Conservation (phyloP, 2,113 vertebrate genomes). For the Prionailurus bengalensis region DNA sequence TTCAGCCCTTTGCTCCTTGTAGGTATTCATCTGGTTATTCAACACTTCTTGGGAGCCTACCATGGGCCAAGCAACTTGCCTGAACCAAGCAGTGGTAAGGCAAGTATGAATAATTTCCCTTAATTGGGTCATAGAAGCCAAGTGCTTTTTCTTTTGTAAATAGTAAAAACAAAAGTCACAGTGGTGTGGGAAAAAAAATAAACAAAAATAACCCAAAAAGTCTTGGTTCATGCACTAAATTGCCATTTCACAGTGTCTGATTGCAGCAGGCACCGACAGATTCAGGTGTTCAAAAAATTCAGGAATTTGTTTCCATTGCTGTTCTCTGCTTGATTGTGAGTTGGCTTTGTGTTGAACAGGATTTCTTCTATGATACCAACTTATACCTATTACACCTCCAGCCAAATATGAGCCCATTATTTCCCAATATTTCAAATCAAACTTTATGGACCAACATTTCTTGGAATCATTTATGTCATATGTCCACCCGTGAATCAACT, state of each 20-base stretch:
- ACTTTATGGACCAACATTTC: background rate
- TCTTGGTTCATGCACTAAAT: background rate
- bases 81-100: background rate
- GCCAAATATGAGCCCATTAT: background rate
- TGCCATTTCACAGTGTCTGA: background rate
- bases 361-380: background rate
- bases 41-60: background rate
- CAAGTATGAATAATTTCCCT: background rate
- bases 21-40: too few relatives aligned
- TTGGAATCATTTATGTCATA: background rate
- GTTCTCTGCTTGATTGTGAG: background rate
- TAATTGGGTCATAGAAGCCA: background rate
- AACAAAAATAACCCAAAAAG: background rate
- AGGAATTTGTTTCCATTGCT: background rate
- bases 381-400: background rate
- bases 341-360: background rate
- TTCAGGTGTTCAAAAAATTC: background rate
- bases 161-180: background rate
- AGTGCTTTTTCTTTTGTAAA: background rate
- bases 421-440: background rate
- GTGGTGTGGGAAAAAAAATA: background rate
- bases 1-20: background rate
- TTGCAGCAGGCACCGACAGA: background rate
- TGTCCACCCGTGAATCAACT: background rate
- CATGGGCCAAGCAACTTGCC: background rate